Evolutionary conservation across 2,113 vertebrate genomes (phyloP).

Genomic region (Oenanthe oenanthe): DNA sequence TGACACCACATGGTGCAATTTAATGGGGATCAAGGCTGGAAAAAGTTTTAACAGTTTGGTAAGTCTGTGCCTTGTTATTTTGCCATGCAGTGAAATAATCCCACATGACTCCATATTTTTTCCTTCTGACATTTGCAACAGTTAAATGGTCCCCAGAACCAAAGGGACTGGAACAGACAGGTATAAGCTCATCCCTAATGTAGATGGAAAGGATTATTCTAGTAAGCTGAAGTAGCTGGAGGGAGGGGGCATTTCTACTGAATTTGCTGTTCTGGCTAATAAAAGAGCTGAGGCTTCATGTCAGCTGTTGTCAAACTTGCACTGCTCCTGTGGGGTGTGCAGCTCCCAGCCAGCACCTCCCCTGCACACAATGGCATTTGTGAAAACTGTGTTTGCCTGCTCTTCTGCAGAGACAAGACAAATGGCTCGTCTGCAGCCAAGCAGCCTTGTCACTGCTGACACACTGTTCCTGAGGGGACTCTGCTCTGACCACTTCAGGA

Average conservation of each 20-base stretch:
- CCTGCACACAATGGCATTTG: background rate
- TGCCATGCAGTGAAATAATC: background rate
- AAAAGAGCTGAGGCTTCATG: background rate
- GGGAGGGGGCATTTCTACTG: background rate
- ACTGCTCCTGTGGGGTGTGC: background rate
- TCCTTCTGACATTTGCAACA: background rate
- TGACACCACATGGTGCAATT: background rate
- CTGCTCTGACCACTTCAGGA: background rate
- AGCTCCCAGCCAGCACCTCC: background rate
- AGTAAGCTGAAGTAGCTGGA: background rate
- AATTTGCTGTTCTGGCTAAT: background rate
- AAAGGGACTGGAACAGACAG: background rate
- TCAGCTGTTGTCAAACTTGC: background rate
- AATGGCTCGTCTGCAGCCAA: background rate
- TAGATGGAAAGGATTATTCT: background rate
- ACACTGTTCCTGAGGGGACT: accelerated
- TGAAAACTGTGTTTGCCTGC: background rate
- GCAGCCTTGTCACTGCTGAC: background rate
- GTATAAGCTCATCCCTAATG: background rate
- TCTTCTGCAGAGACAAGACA: background rate
- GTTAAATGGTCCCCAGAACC: background rate
- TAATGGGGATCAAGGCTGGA: background rate
- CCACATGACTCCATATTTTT: background rate
- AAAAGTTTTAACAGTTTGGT: background rate
- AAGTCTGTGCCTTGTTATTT: background rate